phyloP scores from a whole-genome alignment of 2,888 invertebrate genomes.

The Drosophila merina region DNA sequence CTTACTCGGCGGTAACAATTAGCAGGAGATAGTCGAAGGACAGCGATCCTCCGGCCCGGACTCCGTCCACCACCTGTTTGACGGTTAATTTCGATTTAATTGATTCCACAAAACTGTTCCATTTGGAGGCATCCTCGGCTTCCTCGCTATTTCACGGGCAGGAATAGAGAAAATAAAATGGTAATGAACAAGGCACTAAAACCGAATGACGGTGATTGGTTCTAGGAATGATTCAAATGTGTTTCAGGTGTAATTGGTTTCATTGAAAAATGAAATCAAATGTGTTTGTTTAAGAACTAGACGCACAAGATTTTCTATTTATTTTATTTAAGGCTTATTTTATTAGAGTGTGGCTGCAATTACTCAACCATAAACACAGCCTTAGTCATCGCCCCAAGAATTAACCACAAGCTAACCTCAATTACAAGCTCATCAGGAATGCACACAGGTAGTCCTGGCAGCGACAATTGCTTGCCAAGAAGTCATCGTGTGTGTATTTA shows the following conservation, averaged over 20 bases:
- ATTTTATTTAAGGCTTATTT: not conserved
- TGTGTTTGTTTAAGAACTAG: not conserved
- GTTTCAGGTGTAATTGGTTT: constrained; percentile 24
- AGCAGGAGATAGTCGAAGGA: constrained; percentile 93
- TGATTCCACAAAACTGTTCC: constrained; percentile 90
- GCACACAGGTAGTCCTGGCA: constrained; percentile 11
- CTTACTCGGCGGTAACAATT: constrained; percentile 91
- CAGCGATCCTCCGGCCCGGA: constrained; percentile 89
- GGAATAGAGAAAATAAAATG: constrained; percentile 23
- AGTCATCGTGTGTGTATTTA: constrained; percentile 26
- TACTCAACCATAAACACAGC: constrained; percentile 6
- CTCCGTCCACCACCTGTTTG: constrained; percentile 93
- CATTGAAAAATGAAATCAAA: not conserved
- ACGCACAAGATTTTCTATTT: not conserved
- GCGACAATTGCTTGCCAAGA: constrained; percentile 39
- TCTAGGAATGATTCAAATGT: not conserved
- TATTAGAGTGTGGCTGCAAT: constrained; percentile 8
- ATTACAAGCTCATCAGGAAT: constrained; percentile 48
- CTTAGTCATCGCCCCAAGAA: constrained; percentile 22
- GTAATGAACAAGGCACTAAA: constrained; percentile 45
- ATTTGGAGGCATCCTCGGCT: constrained; percentile 86
- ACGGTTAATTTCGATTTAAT: constrained; percentile 92
- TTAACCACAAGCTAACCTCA: constrained; percentile 45
- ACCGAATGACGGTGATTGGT: constrained; percentile 18
- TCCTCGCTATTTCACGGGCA: constrained; percentile 78